Evolutionary conservation across 2,888 invertebrate species (phyloP).

Genomic region (Parapristionchus giblindavisi): DNA sequence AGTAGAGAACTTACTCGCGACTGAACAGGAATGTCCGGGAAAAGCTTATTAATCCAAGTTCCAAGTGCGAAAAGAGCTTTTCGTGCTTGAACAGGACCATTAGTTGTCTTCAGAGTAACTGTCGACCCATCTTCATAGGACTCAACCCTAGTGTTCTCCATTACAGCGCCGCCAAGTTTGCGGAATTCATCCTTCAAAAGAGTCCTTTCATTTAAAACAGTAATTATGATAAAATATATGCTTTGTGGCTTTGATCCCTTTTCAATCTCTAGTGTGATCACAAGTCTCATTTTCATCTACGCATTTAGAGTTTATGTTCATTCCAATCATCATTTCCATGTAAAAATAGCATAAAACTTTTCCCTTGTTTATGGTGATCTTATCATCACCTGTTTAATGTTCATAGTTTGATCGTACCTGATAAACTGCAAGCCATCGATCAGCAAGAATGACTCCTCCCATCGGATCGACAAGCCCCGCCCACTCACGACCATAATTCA

Average conservation of each 20-base stretch:
- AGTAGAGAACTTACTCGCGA: slow-evolving; percentile 48
- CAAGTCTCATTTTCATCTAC: not conserved
- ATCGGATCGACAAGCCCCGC: slow-evolving; percentile 33
- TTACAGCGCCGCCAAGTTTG: slow-evolving; percentile 1
- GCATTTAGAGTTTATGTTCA: not conserved
- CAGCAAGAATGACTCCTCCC: slow-evolving; percentile 32
- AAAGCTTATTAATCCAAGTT: slow-evolving; percentile 59
- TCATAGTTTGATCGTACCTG: not conserved
- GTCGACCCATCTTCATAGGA: slow-evolving; percentile 1
- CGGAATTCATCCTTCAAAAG: slow-evolving; percentile 32
- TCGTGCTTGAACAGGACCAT: slow-evolving; percentile 5
- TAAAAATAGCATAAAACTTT: too few relatives aligned
- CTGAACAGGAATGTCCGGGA: slow-evolving; percentile 50
- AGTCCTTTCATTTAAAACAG: not conserved
- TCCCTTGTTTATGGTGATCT: too few relatives aligned
- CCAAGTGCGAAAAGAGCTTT: slow-evolving; percentile 59
- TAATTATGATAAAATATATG: too few relatives aligned
- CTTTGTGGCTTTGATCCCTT: not conserved
- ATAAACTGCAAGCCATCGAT: slow-evolving; percentile 26
- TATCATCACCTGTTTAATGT: not conserved
- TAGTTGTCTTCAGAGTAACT: slow-evolving; percentile 7
- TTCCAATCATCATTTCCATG: not conserved
- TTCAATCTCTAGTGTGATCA: too few relatives aligned
- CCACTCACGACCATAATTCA: slow-evolving; percentile 23
- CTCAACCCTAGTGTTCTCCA: slow-evolving; percentile 24